Conservation (phyloP, 2,797 vertebrate species). For the Semotilus atromaculatus region DNA sequence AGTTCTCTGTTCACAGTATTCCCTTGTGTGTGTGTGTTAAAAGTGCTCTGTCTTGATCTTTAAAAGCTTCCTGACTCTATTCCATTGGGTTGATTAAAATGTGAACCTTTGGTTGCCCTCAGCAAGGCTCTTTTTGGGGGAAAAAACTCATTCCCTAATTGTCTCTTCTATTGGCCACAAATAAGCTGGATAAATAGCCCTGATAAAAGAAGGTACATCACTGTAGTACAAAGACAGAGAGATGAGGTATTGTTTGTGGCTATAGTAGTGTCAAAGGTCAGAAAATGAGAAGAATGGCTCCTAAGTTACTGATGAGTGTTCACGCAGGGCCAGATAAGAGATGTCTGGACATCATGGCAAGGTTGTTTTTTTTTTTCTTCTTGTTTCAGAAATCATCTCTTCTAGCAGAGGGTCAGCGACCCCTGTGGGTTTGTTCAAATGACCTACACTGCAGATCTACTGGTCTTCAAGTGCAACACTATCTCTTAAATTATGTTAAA, state of each 20-base stretch:
- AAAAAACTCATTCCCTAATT: slow-evolving; percentile 31
- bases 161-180: slow-evolving; percentile 34
- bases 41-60: slow-evolving; percentile 11
- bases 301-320: slow-evolving; percentile 3
- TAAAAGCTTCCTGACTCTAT: slow-evolving; percentile 41
- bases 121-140: slow-evolving; percentile 27
- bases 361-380: neutral
- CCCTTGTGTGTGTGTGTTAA: slow-evolving; percentile 21
- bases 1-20: neutral
- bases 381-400: slow-evolving; percentile 11
- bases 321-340: slow-evolving; percentile 20
- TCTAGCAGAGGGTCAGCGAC: slow-evolving; percentile 25
- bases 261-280: slow-evolving; percentile 22
- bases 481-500: neutral
- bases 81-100: slow-evolving; percentile 31
- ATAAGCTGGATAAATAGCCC: slow-evolving; percentile 26
- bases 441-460: neutral
- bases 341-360: slow-evolving; percentile 38
- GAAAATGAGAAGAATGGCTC: neutral
- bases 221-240: slow-evolving; percentile 60
- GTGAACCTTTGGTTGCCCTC: slow-evolving; percentile 33
- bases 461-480: neutral
- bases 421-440: slow-evolving; percentile 16
- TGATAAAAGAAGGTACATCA: neutral
- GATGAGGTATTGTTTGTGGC: slow-evolving; percentile 11